phyloP scores from a whole-genome alignment of 1,140 invertebrate genomes.

The Meloidogyne exigua region DNA sequence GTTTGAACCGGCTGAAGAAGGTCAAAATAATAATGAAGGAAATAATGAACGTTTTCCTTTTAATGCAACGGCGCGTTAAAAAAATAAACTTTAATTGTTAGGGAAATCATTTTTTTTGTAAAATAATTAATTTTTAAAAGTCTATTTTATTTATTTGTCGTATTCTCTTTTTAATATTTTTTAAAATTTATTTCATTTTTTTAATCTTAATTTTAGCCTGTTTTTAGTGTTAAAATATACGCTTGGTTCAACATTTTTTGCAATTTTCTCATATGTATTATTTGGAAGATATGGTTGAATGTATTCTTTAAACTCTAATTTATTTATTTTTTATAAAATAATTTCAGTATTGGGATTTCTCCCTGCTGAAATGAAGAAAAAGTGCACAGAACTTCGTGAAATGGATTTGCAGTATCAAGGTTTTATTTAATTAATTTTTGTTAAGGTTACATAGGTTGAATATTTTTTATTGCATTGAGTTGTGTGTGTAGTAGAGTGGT shows the following conservation, averaged over 20 bases:
- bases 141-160: not conserved
- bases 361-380: constrained; percentile 25
- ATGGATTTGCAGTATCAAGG: constrained; percentile 23
- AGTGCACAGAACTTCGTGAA: constrained; percentile 35
- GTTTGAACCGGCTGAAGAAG: constrained; percentile 52
- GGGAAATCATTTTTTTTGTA: not conserved
- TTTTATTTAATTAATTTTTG: not conserved
- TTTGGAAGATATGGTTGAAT: constrained; percentile 38
- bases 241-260: not conserved
- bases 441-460: no score
- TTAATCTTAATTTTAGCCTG: not conserved
- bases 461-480: no score
- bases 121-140: not conserved
- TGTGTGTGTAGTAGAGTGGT: no score
- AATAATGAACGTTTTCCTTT: constrained; percentile 3
- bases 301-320: constrained; percentile 25
- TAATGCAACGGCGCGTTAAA: constrained; percentile 17
- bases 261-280: constrained; percentile 27
- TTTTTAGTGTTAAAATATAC: not conserved
- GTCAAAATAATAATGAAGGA: not conserved
- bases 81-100: not conserved
- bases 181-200: not conserved
- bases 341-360: constrained; percentile 33
- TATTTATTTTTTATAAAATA: not conserved
- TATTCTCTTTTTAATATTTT: no score